These are phyloP conservation scores for Hirudinaria manillensis DNA, from an alignment of 2,888 invertebrate species.

Conservation along the genomic window DNA sequence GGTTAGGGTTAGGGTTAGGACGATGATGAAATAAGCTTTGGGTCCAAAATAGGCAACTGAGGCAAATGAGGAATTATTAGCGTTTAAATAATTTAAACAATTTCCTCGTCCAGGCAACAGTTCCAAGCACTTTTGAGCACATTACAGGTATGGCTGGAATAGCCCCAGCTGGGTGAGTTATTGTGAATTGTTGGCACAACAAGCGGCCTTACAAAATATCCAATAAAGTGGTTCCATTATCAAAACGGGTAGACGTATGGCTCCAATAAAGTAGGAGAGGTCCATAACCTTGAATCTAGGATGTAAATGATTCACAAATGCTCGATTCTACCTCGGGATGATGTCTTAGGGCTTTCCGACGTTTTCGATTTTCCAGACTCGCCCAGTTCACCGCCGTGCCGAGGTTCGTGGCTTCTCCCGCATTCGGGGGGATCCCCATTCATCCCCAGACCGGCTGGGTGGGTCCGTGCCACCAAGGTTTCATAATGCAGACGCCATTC, in stretches of 20 bases:
- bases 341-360: too few relatives aligned
- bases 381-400: constrained; percentile 26
- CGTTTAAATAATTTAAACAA: not conserved
- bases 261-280: not conserved
- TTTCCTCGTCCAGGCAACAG: not conserved
- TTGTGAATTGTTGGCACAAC: not conserved
- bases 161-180: constrained; percentile 1
- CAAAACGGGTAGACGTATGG: not conserved
- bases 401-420: constrained; percentile 21
- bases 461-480: constrained; percentile 6
- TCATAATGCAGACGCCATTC: constrained; percentile 30
- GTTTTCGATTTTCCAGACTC: not conserved
- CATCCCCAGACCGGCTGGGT: constrained; percentile 3
- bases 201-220: too few relatives aligned
- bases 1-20: not conserved
- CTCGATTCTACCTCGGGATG: too few relatives aligned
- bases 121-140: constrained; percentile 6
- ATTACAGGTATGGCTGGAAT: constrained; percentile 6
- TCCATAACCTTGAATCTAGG: not conserved
- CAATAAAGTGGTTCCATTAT: too few relatives aligned
- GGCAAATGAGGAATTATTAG: too few relatives aligned
- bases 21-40: too few relatives aligned
- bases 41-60: too few relatives aligned
- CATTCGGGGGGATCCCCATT: not conserved
- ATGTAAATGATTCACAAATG: not conserved